Base-by-base conservation (phyloP, 2,113 vertebrate species). In the Myiozetetes cayanensis region DNA sequence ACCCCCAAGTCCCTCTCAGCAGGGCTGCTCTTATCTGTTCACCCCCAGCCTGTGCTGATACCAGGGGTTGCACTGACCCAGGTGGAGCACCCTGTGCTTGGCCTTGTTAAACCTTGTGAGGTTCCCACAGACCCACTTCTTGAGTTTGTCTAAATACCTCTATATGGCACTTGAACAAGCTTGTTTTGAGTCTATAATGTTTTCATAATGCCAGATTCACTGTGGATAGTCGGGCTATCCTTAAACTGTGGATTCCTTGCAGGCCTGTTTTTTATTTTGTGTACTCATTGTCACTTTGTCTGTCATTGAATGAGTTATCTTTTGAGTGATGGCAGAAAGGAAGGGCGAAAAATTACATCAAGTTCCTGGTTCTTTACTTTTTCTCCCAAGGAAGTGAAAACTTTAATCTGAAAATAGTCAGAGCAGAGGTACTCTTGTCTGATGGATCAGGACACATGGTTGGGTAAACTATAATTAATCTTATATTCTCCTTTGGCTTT, bases 11-110 rank as follows among this genome's bases (percentile, higher is more conserved):
- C 3, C 53, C 44, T 44, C 13, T 68, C 14, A 2, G 2, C 27
- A 23, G 18, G 9, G 37, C 37, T 37, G 37, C 37, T 37, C 37
- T 37, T 10, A 37, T 37, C 10, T 37, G 8, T 10, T 37, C 37
- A 37, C 37, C 9, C 23, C 7, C 41, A 47, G 5, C 8, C 3
- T 46, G 11, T 20, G 12, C 1, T 46, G 21, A 2, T 17, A 52
- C 4, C 2, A 7, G 27, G 7, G 12, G 5, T 8, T 46, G 33
- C 5, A 1, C 0, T 21, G 23, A 47, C 39, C 6, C 3, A 20
- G 8, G 0, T 78, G 10, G 20, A 79, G n/a, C 23, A 30, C 28
- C 20, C 35, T 17, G 8, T 2, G 10, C 28, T 47, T 71, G 47
- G 6, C 16, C 41, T 79, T 87, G 16, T 44, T 27, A 52, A 61